phyloP scores from a whole-genome alignment of 2,888 invertebrate genomes.

The Nyleta sp. region DNA sequence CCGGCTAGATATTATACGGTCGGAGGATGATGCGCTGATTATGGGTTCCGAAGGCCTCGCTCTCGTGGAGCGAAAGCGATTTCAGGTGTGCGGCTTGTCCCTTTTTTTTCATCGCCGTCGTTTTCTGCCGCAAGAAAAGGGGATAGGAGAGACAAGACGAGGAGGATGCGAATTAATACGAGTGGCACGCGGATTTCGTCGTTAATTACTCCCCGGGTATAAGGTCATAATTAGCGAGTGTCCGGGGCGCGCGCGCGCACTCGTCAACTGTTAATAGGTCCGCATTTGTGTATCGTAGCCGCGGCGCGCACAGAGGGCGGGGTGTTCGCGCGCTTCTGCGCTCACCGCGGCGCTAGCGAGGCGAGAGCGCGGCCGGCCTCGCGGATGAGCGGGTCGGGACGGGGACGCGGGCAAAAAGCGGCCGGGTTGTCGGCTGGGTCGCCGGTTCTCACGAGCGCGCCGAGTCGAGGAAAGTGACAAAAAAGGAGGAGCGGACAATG shows the following conservation, averaged over 20 bases:
- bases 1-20: constrained; percentile 60
- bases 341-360: too few species aligned
- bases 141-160: too few species aligned
- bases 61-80: constrained; percentile 28
- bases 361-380: not conserved
- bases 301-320: too few species aligned
- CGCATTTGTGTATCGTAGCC: too few species aligned
- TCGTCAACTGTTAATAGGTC: too few species aligned
- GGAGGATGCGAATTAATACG: too few species aligned
- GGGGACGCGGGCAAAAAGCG: constrained; percentile 1
- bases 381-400: not conserved
- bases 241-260: too few species aligned
- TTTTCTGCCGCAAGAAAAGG: constrained; percentile 2
- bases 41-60: constrained; percentile 45
- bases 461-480: constrained; percentile 18
- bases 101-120: not conserved
- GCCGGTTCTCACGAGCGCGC: constrained; percentile 1
- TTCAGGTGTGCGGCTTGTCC: constrained; percentile 27
- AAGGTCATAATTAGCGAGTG: too few species aligned
- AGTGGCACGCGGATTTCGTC: too few species aligned
- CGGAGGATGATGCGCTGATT: constrained; percentile 61
- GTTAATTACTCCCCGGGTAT: too few species aligned
- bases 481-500: constrained; percentile 43
- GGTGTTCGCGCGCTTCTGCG: too few species aligned
- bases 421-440: not conserved